These are phyloP conservation scores for Notolabrus celidotus DNA, from an alignment of 2,797 vertebrate genomes.

Conservation along the genomic window DNA sequence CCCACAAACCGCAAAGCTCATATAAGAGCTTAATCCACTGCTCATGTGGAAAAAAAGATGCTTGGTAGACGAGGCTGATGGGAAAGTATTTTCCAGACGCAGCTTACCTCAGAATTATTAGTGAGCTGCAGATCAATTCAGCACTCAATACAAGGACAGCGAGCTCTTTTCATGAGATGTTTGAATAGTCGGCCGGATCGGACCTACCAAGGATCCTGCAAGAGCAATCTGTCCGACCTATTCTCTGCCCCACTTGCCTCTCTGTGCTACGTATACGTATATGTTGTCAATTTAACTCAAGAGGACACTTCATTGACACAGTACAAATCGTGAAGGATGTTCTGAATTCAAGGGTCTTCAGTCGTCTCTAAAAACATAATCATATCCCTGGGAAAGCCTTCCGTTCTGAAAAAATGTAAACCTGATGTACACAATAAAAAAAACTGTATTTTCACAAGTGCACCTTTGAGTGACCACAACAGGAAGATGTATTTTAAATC, in stretches of 20 bases:
- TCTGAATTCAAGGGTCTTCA: neutral
- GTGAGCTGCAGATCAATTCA: constrained; percentile 49
- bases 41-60: constrained; percentile 18
- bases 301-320: constrained; percentile 21
- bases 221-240: constrained; percentile 1
- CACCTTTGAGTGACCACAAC: neutral
- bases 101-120: constrained; percentile 41
- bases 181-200: constrained; percentile 36
- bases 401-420: neutral
- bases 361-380: neutral
- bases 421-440: neutral
- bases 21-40: constrained; percentile 36
- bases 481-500: neutral
- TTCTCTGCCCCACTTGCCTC: constrained; percentile 25
- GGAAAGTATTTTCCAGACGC: constrained; percentile 54
- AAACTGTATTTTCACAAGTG: neutral
- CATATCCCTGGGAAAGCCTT: constrained; percentile 13
- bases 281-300: constrained; percentile 24
- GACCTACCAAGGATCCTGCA: constrained; percentile 41
- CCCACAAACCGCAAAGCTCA: constrained; percentile 29
- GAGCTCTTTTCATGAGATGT: constrained; percentile 43
- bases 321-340: constrained; percentile 26
- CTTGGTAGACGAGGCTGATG: constrained; percentile 35
- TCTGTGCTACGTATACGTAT: neutral
- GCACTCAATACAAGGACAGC: constrained; percentile 52